Percentiles rank a stretch among this genome's conserved stretches.
phyloP scores from a whole-genome alignment of 2,113 vertebrate species.

The Odontophorus gujanensis region DNA sequence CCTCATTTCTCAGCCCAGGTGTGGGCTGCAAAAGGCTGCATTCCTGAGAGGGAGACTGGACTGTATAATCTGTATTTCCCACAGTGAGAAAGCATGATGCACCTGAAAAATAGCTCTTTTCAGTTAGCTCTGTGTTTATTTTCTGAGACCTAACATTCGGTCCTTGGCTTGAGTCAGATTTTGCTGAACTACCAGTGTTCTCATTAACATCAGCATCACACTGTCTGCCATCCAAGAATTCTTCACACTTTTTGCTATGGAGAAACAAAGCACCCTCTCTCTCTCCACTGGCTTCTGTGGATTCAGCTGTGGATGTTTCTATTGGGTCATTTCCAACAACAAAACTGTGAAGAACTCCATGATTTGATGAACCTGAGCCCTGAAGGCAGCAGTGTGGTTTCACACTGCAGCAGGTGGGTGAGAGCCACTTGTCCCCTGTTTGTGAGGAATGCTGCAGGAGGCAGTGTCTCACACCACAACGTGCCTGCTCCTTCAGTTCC shows the following conservation, averaged over 20 bases:
- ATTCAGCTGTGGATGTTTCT: not conserved
- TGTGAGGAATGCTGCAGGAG: not conserved
- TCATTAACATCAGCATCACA: not conserved
- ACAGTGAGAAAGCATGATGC: not conserved
- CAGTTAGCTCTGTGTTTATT: not conserved
- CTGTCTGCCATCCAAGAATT: not conserved
- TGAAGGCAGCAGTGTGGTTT: not conserved
- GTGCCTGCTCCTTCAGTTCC: not conserved
- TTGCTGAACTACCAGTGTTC: not conserved
- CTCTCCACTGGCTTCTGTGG: accelerated
- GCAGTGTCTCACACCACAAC: not conserved
- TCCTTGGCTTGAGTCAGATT: not conserved
- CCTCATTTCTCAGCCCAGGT: not conserved
- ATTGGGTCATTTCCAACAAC: not conserved
- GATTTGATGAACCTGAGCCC: not conserved
- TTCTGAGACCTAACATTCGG: not conserved
- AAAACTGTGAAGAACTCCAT: not conserved
- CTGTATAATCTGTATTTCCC: not conserved
- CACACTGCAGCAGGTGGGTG: not conserved
- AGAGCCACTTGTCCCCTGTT: not conserved
- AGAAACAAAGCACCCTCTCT: not conserved
- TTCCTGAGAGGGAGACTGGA: not conserved
- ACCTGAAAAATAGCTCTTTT: not conserved
- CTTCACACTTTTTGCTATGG: not conserved
- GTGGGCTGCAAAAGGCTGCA: not conserved